Base-by-base conservation (phyloP, 1,140 invertebrate genomes). In the Calephelis nemesis region DNA sequence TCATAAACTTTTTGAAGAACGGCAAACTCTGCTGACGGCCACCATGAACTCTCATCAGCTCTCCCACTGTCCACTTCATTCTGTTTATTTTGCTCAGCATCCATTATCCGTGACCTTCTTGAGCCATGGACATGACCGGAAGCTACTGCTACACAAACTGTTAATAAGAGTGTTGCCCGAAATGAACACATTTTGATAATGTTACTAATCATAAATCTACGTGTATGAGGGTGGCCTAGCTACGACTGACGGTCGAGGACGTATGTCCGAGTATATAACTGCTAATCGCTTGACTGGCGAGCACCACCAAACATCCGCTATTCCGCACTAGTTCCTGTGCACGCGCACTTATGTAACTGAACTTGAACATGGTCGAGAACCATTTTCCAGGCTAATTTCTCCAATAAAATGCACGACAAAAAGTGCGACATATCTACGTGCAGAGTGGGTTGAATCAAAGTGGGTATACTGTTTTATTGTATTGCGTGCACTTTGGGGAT, bases 1-100 rank as follows among this genome's bases (percentile, higher is more conserved):
- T 94, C 93, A 72, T 94, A 94, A 62, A 94, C 89, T 78, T 93
- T 93, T 69, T 93, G 91, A 75, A 93, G 81, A 72, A 93, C 84
- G 52, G 83, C 77, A 66, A 93, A 92, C 40, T 93, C 93, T 4
- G 93, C 88, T 12, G 89, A 81, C 39, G 90, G 88, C 92, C 90
- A 92, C 92, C 91, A 92, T 19, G 84, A 88, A 69, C 76, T 87
- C 67, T 92, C 92, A n/a, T 92, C 90, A 49, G 89, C 85, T 81
- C 92, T 82, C 42, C 88, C 83, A 75, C 85, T 92, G 68, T 92
- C 90, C 30, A 91, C 81, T 88, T 92, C 90, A 71, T 92, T 92
- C 54, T 85, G 85, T 68, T 74, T 71, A 50, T 82, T 82, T 71
- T 88, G 83, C 63, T 91, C 86, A 47, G 76, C 69, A 72, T 90